Percentiles rank a stretch among this genome's conserved stretches.
Conservation (phyloP, 2,113 vertebrate species). For the Spilogale gracilis region DNA sequence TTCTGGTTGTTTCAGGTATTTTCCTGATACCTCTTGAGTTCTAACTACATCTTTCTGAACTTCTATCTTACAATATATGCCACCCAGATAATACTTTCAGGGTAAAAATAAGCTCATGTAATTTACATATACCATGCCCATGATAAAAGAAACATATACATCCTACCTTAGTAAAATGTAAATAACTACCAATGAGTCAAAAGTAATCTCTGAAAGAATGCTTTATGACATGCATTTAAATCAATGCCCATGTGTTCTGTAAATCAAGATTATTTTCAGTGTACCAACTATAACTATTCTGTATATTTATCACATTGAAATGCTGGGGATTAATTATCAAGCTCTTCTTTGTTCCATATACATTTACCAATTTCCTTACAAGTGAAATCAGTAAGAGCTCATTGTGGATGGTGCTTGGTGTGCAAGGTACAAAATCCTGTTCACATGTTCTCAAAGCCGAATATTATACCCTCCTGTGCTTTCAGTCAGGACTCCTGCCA, state of each 20-base stretch:
- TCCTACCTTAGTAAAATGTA: not conserved
- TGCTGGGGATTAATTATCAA: not conserved
- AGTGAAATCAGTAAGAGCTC: not conserved
- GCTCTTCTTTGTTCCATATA: not conserved
- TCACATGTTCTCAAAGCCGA: not conserved
- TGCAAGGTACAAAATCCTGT: not conserved
- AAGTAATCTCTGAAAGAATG: not conserved
- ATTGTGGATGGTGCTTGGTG: not conserved
- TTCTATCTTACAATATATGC: not conserved
- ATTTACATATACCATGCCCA: not conserved
- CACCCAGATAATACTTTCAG: not conserved
- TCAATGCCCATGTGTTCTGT: not conserved
- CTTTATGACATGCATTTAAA: not conserved
- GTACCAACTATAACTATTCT: not conserved
- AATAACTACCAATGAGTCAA: not conserved
- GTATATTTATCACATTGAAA: not conserved
- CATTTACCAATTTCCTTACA: not conserved
- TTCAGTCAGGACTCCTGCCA: not conserved
- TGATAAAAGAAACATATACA: constrained; percentile 11
- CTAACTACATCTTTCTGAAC: not conserved
- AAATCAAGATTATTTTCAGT: not conserved
- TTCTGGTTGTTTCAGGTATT: not conserved
- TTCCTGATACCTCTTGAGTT: not conserved
- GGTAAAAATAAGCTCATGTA: not conserved
- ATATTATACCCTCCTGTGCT: not conserved